Conservation (phyloP, 2,888 invertebrate genomes). For the Parapristionchus giblindavisi region DNA sequence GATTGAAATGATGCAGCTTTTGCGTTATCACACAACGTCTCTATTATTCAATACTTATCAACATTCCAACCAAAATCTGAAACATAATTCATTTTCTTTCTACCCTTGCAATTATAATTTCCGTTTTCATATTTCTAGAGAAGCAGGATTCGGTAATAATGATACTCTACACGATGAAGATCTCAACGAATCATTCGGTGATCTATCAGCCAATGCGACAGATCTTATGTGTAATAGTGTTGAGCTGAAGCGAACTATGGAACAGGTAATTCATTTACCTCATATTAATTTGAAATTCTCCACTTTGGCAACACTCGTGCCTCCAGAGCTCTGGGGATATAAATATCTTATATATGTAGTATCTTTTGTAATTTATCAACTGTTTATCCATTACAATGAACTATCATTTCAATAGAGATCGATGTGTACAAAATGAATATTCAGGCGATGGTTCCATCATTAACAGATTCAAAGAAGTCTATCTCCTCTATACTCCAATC, state of each 20-base stretch:
- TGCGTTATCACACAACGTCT: no score
- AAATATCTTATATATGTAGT: not conserved
- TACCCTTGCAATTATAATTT: not conserved
- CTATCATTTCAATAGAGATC: not conserved
- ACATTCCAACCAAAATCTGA: not conserved
- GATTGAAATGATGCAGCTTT: no score
- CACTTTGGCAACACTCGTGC: no score
- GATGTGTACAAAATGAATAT: no score
- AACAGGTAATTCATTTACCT: conserved; percentile 8
- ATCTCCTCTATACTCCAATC: conserved; percentile 25
- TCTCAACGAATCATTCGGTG: not conserved
- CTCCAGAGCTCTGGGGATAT: not conserved
- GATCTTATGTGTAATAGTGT: conserved; percentile 28
- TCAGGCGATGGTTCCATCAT: conserved; percentile 22
- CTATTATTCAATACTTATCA: no score
- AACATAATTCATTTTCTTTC: not conserved
- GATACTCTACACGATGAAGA: not conserved
- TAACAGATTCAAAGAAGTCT: conserved; percentile 16
- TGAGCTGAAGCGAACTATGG: conserved; percentile 25
- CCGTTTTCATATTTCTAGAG: not conserved
- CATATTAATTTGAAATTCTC: no score
- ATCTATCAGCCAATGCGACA: conserved; percentile 25
- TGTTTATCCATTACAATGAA: not conserved
- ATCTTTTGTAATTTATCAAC: not conserved
- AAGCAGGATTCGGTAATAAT: conserved; percentile 14